Evolutionary conservation across 2,888 invertebrate genomes (phyloP).

Genomic region (Epiperipatus broadwayi): DNA sequence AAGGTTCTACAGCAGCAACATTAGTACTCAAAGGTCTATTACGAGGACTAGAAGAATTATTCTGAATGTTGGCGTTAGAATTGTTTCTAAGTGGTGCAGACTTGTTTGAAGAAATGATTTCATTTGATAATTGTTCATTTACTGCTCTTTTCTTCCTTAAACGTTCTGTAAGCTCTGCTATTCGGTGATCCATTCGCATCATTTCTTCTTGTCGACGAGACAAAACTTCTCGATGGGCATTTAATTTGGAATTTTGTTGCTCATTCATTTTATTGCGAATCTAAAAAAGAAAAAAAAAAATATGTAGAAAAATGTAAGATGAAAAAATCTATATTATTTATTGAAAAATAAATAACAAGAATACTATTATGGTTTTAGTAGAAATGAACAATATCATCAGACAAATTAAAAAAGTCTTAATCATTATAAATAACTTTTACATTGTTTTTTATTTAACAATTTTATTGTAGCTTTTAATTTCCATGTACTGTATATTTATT

Average conservation of each 20-base stretch:
- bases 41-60: neutral
- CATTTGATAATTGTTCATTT: slow-evolving; percentile 50
- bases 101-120: slow-evolving; percentile 22
- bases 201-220: slow-evolving; percentile 76
- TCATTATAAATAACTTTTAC: too few species aligned
- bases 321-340: slow-evolving; percentile 12
- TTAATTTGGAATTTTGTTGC: slow-evolving; percentile 74
- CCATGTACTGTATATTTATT: too few species aligned
- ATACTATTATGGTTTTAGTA: slow-evolving; percentile 7
- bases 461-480: too few species aligned
- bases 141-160: slow-evolving; percentile 67
- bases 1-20: slow-evolving; percentile 30
- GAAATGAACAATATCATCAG: neutral
- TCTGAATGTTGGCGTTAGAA: too few species aligned
- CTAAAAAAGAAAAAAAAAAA: slow-evolving; percentile 35
- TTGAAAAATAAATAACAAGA: neutral
- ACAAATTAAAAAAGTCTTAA: too few species aligned
- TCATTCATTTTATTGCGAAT: slow-evolving; percentile 89
- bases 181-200: slow-evolving; percentile 72
- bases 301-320: slow-evolving; percentile 10
- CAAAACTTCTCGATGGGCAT: slow-evolving; percentile 67
- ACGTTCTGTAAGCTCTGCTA: slow-evolving; percentile 77
- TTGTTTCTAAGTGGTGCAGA: too few species aligned
- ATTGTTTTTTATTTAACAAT: too few species aligned
- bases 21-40: slow-evolving; percentile 19